Evolutionary conservation across 2,888 invertebrate species (phyloP).

Genomic region (Meandrusa payeni): DNA sequence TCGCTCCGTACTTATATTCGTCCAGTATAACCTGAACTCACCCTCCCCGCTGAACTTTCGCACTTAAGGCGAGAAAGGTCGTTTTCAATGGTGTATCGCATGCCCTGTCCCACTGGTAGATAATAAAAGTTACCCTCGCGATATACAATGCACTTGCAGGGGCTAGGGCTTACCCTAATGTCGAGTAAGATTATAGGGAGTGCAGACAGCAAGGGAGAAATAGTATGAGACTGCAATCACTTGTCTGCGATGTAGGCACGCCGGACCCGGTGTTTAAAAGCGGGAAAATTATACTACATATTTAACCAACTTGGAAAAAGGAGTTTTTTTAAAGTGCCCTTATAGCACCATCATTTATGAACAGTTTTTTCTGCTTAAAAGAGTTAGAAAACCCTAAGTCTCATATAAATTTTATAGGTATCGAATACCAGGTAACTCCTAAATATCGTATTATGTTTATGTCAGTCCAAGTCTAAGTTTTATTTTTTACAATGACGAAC

Average conservation of each 20-base stretch:
- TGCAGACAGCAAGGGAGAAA: slow-evolving; percentile 36
- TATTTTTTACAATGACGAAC: too few species aligned
- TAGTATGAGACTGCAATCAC: slow-evolving; percentile 50
- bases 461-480: too few species aligned
- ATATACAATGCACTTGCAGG: slow-evolving; percentile 71
- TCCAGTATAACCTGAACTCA: slow-evolving; percentile 40
- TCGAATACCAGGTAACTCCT: too few species aligned
- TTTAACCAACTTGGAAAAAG: too few species aligned
- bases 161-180: slow-evolving; percentile 60
- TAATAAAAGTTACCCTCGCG: slow-evolving; percentile 73
- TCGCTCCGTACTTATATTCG: slow-evolving; percentile 58
- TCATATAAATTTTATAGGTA: too few species aligned
- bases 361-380: too few species aligned
- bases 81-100: slow-evolving; percentile 45
- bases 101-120: slow-evolving; percentile 47
- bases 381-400: too few species aligned
- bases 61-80: slow-evolving; percentile 28
- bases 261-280: slow-evolving; percentile 1
- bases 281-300: too few species aligned
- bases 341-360: too few species aligned
- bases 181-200: slow-evolving; percentile 41
- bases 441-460: too few species aligned
- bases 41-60: slow-evolving; percentile 35
- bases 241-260: slow-evolving; percentile 41
- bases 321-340: too few species aligned